Evolutionary conservation across 2,797 vertebrate genomes (phyloP).

Genomic region (Poecilia velifera): DNA sequence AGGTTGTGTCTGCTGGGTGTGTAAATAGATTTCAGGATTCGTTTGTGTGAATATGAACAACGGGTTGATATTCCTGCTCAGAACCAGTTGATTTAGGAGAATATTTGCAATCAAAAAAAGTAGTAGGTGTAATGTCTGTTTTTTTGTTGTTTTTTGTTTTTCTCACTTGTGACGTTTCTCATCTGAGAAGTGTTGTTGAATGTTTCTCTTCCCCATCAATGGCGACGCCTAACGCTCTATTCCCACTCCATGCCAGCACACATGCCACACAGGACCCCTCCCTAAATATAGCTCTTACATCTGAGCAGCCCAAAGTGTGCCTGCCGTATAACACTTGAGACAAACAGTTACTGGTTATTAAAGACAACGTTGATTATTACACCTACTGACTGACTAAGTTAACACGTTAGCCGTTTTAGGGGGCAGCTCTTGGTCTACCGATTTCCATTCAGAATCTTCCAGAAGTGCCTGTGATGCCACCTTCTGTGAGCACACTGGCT

Average conservation of each 20-base stretch:
- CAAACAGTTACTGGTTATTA: constrained; percentile 18
- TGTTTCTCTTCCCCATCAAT: constrained; percentile 76
- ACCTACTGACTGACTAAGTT: background rate
- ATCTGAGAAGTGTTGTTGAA: constrained; percentile 66
- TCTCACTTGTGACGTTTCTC: constrained; percentile 51
- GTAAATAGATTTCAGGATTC: constrained; percentile 27
- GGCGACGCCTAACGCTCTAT: constrained; percentile 71
- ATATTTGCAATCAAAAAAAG: background rate
- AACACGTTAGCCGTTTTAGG: background rate
- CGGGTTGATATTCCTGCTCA: background rate
- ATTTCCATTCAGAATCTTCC: constrained; percentile 53
- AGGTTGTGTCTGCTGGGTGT: background rate
- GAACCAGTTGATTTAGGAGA: background rate
- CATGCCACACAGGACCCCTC: constrained; percentile 88
- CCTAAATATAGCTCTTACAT: constrained; percentile 92
- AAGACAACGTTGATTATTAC: background rate
- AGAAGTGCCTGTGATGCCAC: constrained; percentile 52
- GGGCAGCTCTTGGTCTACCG: background rate
- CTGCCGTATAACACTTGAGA: constrained; percentile 53
- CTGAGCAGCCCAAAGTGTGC: constrained; percentile 67
- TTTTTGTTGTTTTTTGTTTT: background rate
- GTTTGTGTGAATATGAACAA: constrained; percentile 10
- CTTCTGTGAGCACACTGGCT: constrained; percentile 63
- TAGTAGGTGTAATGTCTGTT: background rate
- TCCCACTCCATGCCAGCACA: constrained; percentile 81